Conservation (phyloP, 53 echinoderm and acorn worm species). For the Echinometra lucunter region DNA sequence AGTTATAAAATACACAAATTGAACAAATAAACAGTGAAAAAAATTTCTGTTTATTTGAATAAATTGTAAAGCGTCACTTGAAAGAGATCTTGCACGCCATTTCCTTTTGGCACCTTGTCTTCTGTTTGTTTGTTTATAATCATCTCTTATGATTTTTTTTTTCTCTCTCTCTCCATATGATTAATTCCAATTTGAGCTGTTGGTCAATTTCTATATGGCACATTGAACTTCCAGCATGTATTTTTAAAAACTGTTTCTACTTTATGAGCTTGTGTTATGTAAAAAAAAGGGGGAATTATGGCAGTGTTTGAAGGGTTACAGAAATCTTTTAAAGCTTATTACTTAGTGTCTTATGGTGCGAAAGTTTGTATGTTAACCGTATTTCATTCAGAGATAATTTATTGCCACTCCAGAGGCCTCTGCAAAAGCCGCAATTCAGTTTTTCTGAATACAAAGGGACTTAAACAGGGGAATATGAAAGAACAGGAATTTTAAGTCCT, state of each 20-base stretch:
- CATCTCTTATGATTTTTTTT: neutral
- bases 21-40: conserved; percentile 22
- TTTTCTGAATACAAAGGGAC: neutral
- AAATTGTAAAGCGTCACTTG: neutral
- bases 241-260: no score
- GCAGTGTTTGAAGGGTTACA: neutral
- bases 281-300: no score
- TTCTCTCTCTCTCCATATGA: neutral
- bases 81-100: neutral
- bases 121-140: neutral
- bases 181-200: neutral
- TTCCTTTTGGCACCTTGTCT: conserved; percentile 44
- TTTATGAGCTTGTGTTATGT: no score
- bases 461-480: neutral
- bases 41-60: neutral
- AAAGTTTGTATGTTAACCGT: neutral
- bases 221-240: no score
- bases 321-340: neutral
- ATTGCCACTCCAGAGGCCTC: neutral
- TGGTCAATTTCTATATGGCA: no score
- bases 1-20: neutral
- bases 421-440: neutral
- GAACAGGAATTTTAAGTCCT: conserved; percentile 7
- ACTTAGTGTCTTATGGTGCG: neutral
- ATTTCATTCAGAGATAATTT: neutral